These are phyloP conservation scores for Noctuana brunneofusca DNA, from an alignment of 2,888 invertebrate species.

Conservation along the genomic window DNA sequence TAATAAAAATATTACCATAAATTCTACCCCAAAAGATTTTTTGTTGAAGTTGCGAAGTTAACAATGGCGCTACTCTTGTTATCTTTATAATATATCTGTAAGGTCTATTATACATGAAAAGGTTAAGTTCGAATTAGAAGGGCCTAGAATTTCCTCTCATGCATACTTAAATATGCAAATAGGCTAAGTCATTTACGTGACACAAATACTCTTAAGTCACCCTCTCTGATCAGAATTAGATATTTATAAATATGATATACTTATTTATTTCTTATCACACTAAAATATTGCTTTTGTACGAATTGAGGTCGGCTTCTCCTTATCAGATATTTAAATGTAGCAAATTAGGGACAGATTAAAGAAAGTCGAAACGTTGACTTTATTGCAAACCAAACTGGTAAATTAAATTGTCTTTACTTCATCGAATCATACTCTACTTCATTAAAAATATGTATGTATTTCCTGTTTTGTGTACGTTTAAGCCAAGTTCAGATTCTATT, in stretches of 20 bases:
- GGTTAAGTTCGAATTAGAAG: not conserved
- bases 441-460: no score
- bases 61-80: no score
- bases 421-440: no score
- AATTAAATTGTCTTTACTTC: not conserved
- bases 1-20: no score
- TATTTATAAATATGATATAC: constrained; percentile 2
- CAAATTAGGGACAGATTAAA: not conserved
- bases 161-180: not conserved
- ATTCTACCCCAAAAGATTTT: no score
- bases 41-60: no score
- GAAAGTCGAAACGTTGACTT: not conserved
- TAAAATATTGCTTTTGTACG: constrained; percentile 15
- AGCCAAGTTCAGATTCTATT: constrained; percentile 6
- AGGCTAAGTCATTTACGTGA: constrained; percentile 4
- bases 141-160: not conserved
- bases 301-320: constrained; percentile 6
- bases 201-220: constrained; percentile 3
- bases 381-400: not conserved
- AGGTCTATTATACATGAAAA: not conserved
- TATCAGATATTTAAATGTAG: constrained; percentile 11
- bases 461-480: constrained; percentile 5
- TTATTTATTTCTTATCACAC: constrained; percentile 1
- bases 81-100: no score
- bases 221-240: constrained; percentile 1